Base-by-base conservation (phyloP, 2,113 vertebrate genomes). In the Sylvietta virens region DNA sequence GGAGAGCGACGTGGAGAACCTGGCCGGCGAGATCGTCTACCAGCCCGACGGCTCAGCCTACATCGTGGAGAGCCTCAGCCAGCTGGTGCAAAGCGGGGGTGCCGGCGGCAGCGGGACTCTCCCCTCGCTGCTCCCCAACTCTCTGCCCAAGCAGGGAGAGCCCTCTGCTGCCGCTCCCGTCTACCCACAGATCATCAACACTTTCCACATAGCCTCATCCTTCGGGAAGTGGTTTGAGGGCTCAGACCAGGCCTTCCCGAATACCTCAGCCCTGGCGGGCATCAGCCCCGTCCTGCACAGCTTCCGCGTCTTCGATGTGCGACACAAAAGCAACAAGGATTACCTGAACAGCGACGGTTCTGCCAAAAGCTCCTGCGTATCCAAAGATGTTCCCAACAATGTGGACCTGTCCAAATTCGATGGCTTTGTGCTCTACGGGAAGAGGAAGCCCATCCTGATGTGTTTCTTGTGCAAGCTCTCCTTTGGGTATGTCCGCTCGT, bases 381-480 rank as follows among this genome's bases (percentile, higher is more conserved):
- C 99, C 99, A 99, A 99, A 99, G 99, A 99, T 99, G 99, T 99
- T 98, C 99, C 99, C 97, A 99, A 99, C 98, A 99, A 99, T 97
- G 99, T 99, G 98, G 99, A 99, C 98, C 99, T 99, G 98, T 99
- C 99, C 98, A 99, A 99, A 98, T 99, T 99, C 37, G 99, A 99
- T 96, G 99, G 99, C 96, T 98, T 99, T 92, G 99, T 99, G 97
- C 98, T 99, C 80, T 99, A 99, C 22, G 99, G 99, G 98, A 99
- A 99, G 98, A 99, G 99, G 96, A 99, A 99, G 98, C 99, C 99
- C 97, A 99, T 99, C 97, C 98, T 99, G 97, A 99, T 99, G 99
- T 99, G 99, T 98, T 99, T 99, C 98, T 98, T 99, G 98, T 99
- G 99, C 98, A 99, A 99, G 97, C 98, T 99, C 90, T 99, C 99